Percentiles rank a stretch among this genome's conserved stretches.
Evolutionary conservation across 1,140 invertebrate genomes (phyloP).

Genomic region (Microplitis mediator): DNA sequence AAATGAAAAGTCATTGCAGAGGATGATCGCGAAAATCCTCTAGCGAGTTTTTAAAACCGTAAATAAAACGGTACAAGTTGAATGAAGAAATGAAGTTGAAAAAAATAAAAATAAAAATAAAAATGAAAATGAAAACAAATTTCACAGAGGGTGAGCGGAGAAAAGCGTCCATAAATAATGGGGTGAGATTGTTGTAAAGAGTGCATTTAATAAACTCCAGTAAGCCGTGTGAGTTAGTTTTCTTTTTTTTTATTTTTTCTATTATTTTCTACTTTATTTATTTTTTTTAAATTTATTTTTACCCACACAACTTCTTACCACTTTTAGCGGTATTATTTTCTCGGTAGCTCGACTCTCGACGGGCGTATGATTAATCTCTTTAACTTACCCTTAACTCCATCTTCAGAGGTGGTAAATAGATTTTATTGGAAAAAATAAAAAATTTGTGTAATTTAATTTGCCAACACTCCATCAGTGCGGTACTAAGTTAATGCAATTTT

Average conservation of each 20-base stretch:
- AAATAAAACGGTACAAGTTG: neutral
- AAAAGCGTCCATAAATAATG: slow-evolving; percentile 15
- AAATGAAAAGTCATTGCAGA: neutral
- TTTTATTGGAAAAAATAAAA: neutral
- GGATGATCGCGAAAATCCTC: neutral
- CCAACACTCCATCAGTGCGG: neutral
- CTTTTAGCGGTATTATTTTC: no score
- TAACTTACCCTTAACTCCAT: neutral
- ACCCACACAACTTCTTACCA: neutral
- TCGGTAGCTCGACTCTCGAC: neutral
- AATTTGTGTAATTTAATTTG: neutral
- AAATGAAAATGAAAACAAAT: neutral
- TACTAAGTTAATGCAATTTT: neutral
- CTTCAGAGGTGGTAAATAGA: neutral
- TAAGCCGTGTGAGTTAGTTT: neutral
- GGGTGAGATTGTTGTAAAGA: slow-evolving; percentile 22
- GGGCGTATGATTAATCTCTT: neutral
- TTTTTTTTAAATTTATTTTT: neutral
- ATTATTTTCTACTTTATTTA: no score
- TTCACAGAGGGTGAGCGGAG: neutral
- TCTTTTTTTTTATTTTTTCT: neutral
- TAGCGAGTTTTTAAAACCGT: neutral
- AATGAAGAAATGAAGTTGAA: slow-evolving; percentile 5
- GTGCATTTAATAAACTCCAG: slow-evolving; percentile 33
- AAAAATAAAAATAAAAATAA: no score